phyloP scores from a whole-genome alignment of 2,113 vertebrate species.

The Illadopsis cleaveri region DNA sequence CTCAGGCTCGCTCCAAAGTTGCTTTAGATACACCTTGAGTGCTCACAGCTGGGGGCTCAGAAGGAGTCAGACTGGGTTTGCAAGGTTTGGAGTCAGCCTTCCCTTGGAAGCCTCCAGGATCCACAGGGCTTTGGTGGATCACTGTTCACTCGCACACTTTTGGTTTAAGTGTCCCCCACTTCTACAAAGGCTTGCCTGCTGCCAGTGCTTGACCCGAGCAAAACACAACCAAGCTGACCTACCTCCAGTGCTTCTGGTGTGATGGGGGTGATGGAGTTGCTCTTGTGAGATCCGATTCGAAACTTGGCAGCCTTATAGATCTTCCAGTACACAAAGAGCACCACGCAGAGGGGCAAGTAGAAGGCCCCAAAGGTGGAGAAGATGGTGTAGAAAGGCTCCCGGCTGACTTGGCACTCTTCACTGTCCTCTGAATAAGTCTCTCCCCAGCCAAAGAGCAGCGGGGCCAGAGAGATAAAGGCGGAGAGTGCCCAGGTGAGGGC shows the following conservation, averaged over 20 bases:
- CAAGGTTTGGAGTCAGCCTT: not conserved
- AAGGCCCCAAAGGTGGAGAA: constrained; percentile 97
- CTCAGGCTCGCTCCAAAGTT: not conserved
- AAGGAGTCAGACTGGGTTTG: not conserved
- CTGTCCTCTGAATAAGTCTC: constrained; percentile 87
- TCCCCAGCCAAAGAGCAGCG: constrained; percentile 92
- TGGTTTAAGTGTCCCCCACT: not conserved
- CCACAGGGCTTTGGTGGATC: not conserved
- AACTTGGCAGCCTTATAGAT: constrained; percentile 96
- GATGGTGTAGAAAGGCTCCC: constrained; percentile 90
- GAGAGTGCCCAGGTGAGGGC: constrained; percentile 90
- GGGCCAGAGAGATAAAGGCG: constrained; percentile 89
- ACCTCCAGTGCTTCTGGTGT: constrained; percentile 81
- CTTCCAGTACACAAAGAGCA: constrained; percentile 98
- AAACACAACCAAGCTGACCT: not conserved
- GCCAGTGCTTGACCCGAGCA: not conserved
- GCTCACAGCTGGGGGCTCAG: not conserved
- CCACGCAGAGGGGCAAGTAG: constrained; percentile 92
- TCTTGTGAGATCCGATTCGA: constrained; percentile 86
- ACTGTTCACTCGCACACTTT: not conserved
- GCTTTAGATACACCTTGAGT: not conserved
- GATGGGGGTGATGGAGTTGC: constrained; percentile 88
- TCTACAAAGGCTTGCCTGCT: not conserved
- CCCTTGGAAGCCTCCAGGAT: not conserved
- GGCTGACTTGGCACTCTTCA: constrained; percentile 91